A percentile compares a stretch with the other conserved stretches of the same genome.
Conservation (phyloP, 1,140 invertebrate genomes). For the Procambarus virginalis region DNA sequence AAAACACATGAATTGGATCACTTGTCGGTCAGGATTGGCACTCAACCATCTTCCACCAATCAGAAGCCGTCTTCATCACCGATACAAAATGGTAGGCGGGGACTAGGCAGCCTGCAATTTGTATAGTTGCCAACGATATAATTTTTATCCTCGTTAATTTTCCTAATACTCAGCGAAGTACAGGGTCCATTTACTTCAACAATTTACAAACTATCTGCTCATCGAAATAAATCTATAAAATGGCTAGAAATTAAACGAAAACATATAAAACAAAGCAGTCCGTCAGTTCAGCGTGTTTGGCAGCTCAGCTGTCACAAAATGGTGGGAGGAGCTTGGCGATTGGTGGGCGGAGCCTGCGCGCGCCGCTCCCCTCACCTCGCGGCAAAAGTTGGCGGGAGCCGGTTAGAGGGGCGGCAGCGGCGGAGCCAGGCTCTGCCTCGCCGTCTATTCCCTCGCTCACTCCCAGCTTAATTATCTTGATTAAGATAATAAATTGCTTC, state of each 20-base stretch:
- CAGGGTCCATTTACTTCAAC: neutral
- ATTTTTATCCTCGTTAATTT: neutral
- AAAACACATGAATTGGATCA: slow-evolving; percentile 70
- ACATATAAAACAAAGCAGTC: neutral
- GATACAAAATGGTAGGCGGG: slow-evolving; percentile 67
- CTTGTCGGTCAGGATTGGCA: slow-evolving; percentile 69
- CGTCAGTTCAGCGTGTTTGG: neutral
- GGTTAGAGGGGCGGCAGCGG: slow-evolving; percentile 49
- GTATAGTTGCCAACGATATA: slow-evolving; percentile 5
- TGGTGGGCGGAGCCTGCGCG: slow-evolving; percentile 43
- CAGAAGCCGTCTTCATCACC: slow-evolving; percentile 56
- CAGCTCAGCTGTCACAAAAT: slow-evolving; percentile 27
- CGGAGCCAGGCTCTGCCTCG: neutral
- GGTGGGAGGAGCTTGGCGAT: slow-evolving; percentile 45
- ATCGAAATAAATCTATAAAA: neutral
- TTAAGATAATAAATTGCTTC: slow-evolving; percentile 53
- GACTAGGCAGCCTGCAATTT: slow-evolving; percentile 37
- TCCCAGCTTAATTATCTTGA: slow-evolving; percentile 39
- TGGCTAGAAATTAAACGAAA: neutral
- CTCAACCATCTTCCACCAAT: slow-evolving; percentile 68
- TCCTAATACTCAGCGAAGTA: neutral
- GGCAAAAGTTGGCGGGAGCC: slow-evolving; percentile 10
- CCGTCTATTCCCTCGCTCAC: slow-evolving; percentile 11
- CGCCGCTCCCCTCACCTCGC: slow-evolving; percentile 10
- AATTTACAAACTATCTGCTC: neutral